Evolutionary conservation across 2,113 vertebrate genomes (phyloP).

Genomic region (Sinocyclocheilus anophthalmus): DNA sequence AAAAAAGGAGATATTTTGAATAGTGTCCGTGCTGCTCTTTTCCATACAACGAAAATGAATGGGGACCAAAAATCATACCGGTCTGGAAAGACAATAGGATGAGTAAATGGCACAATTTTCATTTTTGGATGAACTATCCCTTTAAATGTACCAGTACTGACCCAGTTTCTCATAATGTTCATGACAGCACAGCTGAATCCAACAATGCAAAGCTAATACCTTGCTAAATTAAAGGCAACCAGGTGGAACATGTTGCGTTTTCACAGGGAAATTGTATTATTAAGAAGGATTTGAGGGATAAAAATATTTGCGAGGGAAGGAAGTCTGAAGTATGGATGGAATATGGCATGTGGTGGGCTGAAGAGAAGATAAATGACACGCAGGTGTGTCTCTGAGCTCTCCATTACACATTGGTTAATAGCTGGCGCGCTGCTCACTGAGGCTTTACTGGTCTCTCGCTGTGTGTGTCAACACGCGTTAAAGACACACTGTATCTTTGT

Average conservation of each 20-base stretch:
- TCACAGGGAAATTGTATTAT: background rate
- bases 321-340: background rate
- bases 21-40: too few relatives aligned
- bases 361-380: conserved; percentile 41
- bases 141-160: background rate
- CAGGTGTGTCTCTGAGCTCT: conserved; percentile 32
- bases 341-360: background rate
- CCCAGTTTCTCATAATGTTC: background rate
- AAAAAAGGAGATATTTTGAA: too few relatives aligned
- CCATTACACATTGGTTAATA: conserved; percentile 32
- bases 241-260: background rate
- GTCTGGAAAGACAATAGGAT: too few relatives aligned
- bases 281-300: background rate
- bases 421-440: conserved; percentile 3
- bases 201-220: conserved; percentile 1
- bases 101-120: too few relatives aligned
- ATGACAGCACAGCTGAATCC: background rate
- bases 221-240: conserved; percentile 1
- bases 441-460: background rate
- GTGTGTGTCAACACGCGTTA: conserved; percentile 32
- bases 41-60: too few relatives aligned
- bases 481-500: conserved; percentile 21
- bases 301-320: background rate
- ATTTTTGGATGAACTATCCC: background rate
- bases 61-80: too few relatives aligned